Percentiles rank a stretch among this genome's conserved stretches.
Evolutionary conservation across 2,797 vertebrate species (phyloP).

Genomic region (Takifugu ocellatus): DNA sequence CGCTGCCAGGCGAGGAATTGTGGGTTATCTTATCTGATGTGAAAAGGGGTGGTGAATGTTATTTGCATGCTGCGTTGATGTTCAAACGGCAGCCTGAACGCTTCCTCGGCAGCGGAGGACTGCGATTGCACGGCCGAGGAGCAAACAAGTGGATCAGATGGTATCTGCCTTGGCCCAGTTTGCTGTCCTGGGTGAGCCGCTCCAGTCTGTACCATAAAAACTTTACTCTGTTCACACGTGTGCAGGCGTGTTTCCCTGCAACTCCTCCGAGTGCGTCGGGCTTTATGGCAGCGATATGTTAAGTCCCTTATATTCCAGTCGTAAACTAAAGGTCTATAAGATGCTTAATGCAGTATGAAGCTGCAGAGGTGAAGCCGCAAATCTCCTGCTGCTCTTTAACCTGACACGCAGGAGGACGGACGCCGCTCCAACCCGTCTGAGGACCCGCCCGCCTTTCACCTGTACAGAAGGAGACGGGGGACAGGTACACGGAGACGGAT

Average conservation of each 20-base stretch:
- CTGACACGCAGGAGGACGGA: conserved; percentile 17
- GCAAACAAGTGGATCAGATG: conserved; percentile 75
- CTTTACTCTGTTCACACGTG: conserved; percentile 33
- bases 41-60: conserved; percentile 68
- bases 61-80: conserved; percentile 74
- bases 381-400: conserved; percentile 56
- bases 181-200: conserved; percentile 47
- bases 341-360: conserved; percentile 71
- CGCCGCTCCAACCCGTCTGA: conserved; percentile 28
- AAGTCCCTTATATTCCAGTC: conserved; percentile 62
- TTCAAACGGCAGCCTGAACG: conserved; percentile 69
- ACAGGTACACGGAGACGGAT: conserved; percentile 47
- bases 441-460: conserved; percentile 42
- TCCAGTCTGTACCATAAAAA: conserved; percentile 49
- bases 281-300: conserved; percentile 67
- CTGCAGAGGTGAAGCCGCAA: conserved; percentile 68
- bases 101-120: conserved; percentile 60
- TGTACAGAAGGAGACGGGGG: conserved; percentile 48
- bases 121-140: conserved; percentile 63
- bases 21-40: conserved; percentile 69
- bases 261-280: conserved; percentile 33
- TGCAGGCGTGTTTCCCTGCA: conserved; percentile 2
- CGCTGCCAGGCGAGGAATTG: conserved; percentile 44
- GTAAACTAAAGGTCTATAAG: conserved; percentile 63
- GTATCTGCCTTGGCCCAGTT: conserved; percentile 73